A percentile compares a stretch with the other conserved stretches of the same genome.
Evolutionary conservation across 2,888 invertebrate genomes (phyloP).

Genomic region (Eilema depressum): DNA sequence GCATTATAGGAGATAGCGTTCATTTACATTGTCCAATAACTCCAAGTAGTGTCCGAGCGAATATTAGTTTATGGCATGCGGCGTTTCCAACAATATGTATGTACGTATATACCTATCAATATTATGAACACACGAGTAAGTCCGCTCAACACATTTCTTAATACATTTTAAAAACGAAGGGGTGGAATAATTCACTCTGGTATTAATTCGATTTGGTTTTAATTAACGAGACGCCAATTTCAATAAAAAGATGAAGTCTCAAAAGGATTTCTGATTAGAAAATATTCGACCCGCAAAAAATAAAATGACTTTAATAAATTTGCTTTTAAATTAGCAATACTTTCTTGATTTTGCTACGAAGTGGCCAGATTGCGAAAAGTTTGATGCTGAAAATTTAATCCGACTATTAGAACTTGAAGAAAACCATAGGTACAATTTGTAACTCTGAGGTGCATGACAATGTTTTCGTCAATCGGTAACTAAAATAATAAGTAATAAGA

Average conservation of each 20-base stretch:
- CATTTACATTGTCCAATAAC: conserved; percentile 88
- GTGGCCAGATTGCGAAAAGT: conserved; percentile 1
- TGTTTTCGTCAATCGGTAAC: conserved; percentile 20
- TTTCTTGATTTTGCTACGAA: conserved; percentile 15
- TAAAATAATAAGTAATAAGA: conserved; percentile 69
- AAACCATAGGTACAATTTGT: conserved; percentile 7
- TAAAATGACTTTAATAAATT: conserved; percentile 56
- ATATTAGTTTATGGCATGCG: conserved; percentile 85
- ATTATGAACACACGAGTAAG: conserved; percentile 40
- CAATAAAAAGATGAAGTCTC: conserved; percentile 78
- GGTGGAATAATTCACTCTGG: conserved; percentile 74
- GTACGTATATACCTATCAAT: conserved; percentile 50
- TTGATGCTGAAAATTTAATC: neutral
- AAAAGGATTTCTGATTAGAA: conserved; percentile 79
- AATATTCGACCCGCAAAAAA: conserved; percentile 63
- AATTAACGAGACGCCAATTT: conserved; percentile 83
- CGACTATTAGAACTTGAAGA: neutral
- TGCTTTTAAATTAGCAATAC: conserved; percentile 31
- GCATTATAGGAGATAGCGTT: conserved; percentile 87
- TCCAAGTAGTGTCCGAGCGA: conserved; percentile 86
- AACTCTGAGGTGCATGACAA: conserved; percentile 16
- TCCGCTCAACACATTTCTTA: conserved; percentile 53
- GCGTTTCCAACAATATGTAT: conserved; percentile 59
- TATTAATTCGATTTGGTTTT: conserved; percentile 84
- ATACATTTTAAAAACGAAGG: conserved; percentile 62